Percentiles rank a stretch among this genome's conserved stretches.
Evolutionary conservation across 1,140 invertebrate species (phyloP).

Genomic region (Ylistrum balloti): DNA sequence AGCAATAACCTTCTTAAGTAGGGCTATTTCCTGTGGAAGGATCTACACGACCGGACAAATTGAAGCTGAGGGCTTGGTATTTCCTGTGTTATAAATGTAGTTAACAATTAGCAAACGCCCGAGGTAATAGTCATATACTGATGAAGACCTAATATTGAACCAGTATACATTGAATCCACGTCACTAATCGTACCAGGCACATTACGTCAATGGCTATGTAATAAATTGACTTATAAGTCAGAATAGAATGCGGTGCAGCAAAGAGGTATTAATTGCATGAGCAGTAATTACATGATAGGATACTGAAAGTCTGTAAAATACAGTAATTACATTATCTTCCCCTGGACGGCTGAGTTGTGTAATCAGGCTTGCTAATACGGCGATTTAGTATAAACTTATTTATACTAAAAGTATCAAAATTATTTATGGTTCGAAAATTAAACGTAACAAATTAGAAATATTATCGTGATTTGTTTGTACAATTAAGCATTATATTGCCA

Average conservation of each 20-base stretch:
- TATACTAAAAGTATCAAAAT: no score
- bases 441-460: no score
- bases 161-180: neutral
- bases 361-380: no score
- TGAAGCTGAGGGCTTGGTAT: neutral
- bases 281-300: neutral
- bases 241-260: neutral
- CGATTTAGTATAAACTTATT: no score
- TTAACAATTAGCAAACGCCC: neutral
- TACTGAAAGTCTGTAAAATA: no score
- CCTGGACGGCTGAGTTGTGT: no score
- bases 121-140: neutral
- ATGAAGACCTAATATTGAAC: neutral
- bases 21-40: neutral
- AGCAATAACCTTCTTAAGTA: neutral
- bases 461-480: no score
- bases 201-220: neutral
- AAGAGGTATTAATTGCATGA: neutral
- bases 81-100: neutral
- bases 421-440: no score
- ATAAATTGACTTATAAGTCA: neutral
- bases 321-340: no score
- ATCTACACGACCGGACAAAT: neutral
- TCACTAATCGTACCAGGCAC: neutral
- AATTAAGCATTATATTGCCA: no score